Evolutionary conservation across 2,113 vertebrate species (phyloP), one percentile per base, ranked within the genome.

Genomic region (Lichenostomus cassidix): DNA sequence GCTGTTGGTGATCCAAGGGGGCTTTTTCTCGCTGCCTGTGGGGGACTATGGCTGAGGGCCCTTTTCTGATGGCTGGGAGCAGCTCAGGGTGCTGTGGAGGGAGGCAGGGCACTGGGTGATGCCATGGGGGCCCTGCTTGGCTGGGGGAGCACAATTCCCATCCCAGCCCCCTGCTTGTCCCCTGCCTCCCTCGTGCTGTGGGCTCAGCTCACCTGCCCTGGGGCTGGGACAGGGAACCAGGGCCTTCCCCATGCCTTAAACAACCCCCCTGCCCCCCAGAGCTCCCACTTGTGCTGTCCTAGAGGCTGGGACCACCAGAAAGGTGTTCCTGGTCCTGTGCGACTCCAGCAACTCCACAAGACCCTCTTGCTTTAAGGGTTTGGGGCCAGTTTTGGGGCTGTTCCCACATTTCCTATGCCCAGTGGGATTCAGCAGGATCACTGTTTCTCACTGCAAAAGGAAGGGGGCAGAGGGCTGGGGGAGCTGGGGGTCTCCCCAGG

Each of bases 21-120:
- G 15, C 0, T 47, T 37, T 47, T 46, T 27, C 37, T 44, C 2
- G 4, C 52, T 77, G 49, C 7, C 11, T 11, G 10, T 6, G 46
- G 25, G 59, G 35, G 8, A 1, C 1, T 16, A 31, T 1, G 35
- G 35, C 31, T 46, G 31, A 31, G 21, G 20, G 3, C 1, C 2
- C 11, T 68, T 70, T 83, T 35, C 63, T n/a, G 58, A 7, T 5
- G 41, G 47, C 68, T 55, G 87, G 49, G 59, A 41, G 63, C 24
- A 16, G 33, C 0, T 0, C 5, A 59, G 75, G 47, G 37, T 17
- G 56, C 3, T 62, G 21, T 1, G 18, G 22, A 35, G 62, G 24
- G 47, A 49, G 8, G 19, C 1, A 12, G 46, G 18, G 56, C 2
- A 0, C 6, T 1, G 10, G 12, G 24, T 49, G 71, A 19, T 75